These are phyloP conservation scores for Andricus grossulariae DNA, from an alignment of 1,140 invertebrate species.

Conservation along the genomic window DNA sequence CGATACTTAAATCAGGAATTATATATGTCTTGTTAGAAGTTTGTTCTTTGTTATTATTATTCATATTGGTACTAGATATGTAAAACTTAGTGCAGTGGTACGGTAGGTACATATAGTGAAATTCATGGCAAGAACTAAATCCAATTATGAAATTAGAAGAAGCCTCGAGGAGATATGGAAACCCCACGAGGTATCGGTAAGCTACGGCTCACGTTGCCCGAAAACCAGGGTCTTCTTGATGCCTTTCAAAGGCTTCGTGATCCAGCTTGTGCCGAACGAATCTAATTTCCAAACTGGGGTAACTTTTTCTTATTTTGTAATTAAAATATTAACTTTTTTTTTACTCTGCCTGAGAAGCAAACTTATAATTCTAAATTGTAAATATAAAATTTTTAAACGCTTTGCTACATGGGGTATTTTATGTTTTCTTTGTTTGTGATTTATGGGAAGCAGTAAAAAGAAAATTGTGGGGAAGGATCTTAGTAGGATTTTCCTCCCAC, in stretches of 20 bases:
- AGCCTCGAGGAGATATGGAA: conserved; percentile 6
- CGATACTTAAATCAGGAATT: no score
- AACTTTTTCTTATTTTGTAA: background rate
- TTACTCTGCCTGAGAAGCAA: no score
- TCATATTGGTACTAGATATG: no score
- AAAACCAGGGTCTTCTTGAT: conserved; percentile 8
- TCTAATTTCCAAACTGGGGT: background rate
- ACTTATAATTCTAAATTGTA: no score
- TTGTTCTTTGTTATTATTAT: no score
- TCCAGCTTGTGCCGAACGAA: background rate
- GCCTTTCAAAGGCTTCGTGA: background rate
- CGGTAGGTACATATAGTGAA: no score
- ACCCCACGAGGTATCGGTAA: conserved; percentile 3
- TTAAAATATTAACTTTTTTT: no score
- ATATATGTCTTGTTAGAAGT: no score
- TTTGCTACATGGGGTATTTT: background rate
- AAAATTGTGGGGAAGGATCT: background rate
- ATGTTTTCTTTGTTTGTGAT: background rate
- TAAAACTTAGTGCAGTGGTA: no score
- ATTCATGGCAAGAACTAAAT: background rate
- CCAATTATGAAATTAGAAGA: conserved; percentile 20
- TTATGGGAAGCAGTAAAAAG: conserved; percentile 8
- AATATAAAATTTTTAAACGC: no score
- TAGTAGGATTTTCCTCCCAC: conserved; percentile 7
- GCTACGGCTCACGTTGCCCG: background rate